Base-by-base conservation (phyloP, 2,888 invertebrate genomes). In the Spicauda simplicius region DNA sequence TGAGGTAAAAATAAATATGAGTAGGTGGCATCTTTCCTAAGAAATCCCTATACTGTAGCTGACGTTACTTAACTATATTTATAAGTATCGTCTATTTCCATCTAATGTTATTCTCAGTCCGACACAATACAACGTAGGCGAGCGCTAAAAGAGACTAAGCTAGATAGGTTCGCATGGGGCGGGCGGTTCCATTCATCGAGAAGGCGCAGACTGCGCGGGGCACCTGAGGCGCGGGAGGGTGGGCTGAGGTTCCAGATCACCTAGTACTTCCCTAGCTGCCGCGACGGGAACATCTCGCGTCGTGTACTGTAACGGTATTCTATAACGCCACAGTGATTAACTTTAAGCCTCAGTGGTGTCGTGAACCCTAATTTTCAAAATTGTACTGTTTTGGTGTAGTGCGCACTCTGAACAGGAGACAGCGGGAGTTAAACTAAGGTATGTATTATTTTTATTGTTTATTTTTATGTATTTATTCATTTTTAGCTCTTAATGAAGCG, bases 131-230 rank as follows among this genome's bases (percentile, higher is more conserved):
- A 81, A 87, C 85, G 83, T 82, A 82, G 79, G 77, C 79, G 80
- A 81, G 78, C 76, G 73, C 78, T 84, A 81, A 78, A 79, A 84
- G 80, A 75, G 80, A 85, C 82, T 85, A 77, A 80, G 80, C 77
- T 81, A 77, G 83, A 50, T 50, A 66, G 53, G 72, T 78, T 78
- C 73, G 50, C 73, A 74, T 77, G 82, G 84, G 83, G 81, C 80
- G 83, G 73, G 84, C 74, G 80, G 75, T 62, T 85, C 83, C 92
- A 93, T 93, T 93, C 92, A 93, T 93, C 84, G 89, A 88, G 78
- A 77, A 74, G 77, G 81, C 82, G 83, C 86, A 88, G 87, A 85
- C 85, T 82, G 90, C 87, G 90, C 88, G 90, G 86, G 82, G 70
- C 75, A 77, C 70, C 71, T 72, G 76, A 73, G 74, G 76, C 69